Evolutionary conservation across 2,113 vertebrate species (phyloP), one percentile per base, ranked within the genome.

Genomic region (Oryzias melastigma): DNA sequence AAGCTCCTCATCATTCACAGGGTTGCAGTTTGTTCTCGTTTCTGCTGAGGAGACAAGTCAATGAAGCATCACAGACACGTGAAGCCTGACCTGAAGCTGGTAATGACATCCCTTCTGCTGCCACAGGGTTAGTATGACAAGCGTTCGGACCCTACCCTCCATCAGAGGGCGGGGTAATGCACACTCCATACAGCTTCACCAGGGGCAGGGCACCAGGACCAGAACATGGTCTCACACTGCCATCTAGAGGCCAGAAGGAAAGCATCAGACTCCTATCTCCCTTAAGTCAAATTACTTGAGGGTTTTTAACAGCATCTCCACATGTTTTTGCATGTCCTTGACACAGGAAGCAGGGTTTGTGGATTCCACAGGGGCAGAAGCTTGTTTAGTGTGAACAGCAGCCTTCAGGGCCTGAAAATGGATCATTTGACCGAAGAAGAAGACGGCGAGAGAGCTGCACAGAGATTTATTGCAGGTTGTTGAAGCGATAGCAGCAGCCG

Each of bases 391-490:
- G 14, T 20, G 18, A 51, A 20, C 0, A 13, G 13, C 8, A 18
- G 58, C 48, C 4, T 41, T 18, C 1, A 52, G 14, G 13, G 12
- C 5, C 51, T 52, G 14, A 43, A 68, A 44, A 18, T 7, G 5
- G 0, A 27, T 65, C 18, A 5, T 14, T 2, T n/a, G 25, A 13
- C 20, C 0, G 8, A 52, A n/a, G 68, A 41, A 78, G 48, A 66
- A 1, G 1, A 18, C 3, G 57, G 60, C 4, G 54, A 13, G 49
- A 52, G 56, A 54, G 51, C 35, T 48, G 29, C 49, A 62, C 19
- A 74, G 7, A 63, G 71, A 59, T 83, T 78, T 83, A 85, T 78
- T 85, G 66, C 68, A 57, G 46, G 67, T 74, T 24, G 20, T 57
- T 68, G 20, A 57, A 40, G 49, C 58, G 52, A 76, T 76, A 54